These are phyloP conservation scores for Acheta domesticus DNA, from an alignment of 2,888 invertebrate species.

Conservation along the genomic window DNA sequence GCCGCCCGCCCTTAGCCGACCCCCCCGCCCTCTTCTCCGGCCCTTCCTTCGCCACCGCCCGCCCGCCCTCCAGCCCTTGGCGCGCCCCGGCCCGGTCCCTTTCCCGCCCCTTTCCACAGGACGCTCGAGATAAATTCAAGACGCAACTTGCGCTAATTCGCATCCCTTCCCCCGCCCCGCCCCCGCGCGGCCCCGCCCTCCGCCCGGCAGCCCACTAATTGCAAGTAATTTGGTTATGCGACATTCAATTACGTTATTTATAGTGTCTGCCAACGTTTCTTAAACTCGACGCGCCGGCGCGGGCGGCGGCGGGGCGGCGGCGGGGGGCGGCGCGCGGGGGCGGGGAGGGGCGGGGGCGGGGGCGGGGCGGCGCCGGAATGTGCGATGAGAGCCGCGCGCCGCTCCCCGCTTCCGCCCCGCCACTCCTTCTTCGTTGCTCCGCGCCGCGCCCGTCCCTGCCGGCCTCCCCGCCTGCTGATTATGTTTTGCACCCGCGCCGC, in stretches of 20 bases:
- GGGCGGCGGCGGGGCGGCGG: neutral
- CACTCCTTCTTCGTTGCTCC: too few relatives aligned
- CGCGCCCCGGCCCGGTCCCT: neutral
- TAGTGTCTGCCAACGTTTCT: conserved; percentile 18
- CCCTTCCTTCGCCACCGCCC: too few relatives aligned
- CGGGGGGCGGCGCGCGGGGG: neutral
- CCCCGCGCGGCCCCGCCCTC: neutral
- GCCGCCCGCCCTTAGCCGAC: neutral
- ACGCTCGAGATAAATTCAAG: neutral
- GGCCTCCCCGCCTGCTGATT: too few relatives aligned
- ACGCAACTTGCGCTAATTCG: neutral
- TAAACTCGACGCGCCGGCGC: neutral
- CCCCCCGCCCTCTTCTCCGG: too few relatives aligned
- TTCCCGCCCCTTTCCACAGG: neutral
- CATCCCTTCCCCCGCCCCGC: neutral
- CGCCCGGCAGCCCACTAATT: neutral
- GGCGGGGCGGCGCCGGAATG: neutral
- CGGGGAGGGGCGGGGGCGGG: neutral
- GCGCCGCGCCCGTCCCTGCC: too few relatives aligned
- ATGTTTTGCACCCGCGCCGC: too few relatives aligned
- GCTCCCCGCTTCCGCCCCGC: neutral
- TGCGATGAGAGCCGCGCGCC: neutral
- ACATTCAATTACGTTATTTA: conserved; percentile 18
- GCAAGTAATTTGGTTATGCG: conserved; percentile 18
- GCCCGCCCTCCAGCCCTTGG: neutral